Percentiles rank a stretch among this genome's conserved stretches.
Evolutionary conservation across 2,797 vertebrate species (phyloP).

Genomic region (Hipposideros larvatus): DNA sequence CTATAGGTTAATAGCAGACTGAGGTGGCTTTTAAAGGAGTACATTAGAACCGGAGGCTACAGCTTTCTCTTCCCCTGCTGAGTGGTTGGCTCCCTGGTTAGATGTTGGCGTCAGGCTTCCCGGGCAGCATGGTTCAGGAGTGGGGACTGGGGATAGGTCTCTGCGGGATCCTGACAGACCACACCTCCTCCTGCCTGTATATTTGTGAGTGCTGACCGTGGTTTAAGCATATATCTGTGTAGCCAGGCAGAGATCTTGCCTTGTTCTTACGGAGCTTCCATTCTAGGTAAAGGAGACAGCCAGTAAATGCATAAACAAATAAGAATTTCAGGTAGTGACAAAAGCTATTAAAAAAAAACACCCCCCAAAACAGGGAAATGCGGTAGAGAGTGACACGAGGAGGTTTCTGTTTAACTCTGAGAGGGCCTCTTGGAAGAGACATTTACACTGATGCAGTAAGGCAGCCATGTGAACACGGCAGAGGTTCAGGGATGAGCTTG

Average conservation of each 20-base stretch:
- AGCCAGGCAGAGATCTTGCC: neutral
- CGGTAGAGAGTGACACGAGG: neutral
- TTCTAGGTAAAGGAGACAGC: neutral
- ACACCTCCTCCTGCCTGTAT: neutral
- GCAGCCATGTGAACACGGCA: neutral
- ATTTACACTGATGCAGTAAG: accelerated
- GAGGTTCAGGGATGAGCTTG: neutral
- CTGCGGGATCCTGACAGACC: neutral
- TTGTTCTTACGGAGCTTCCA: neutral
- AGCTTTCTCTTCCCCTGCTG: neutral
- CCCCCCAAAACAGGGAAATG: neutral
- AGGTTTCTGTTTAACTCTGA: neutral
- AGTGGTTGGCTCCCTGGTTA: neutral
- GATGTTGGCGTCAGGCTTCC: neutral
- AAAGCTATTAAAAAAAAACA: neutral
- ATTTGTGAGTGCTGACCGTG: neutral
- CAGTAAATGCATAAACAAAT: neutral
- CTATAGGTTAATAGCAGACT: neutral
- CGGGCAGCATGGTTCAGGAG: neutral
- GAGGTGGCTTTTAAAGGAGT: neutral
- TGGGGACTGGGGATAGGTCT: neutral
- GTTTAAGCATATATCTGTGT: neutral
- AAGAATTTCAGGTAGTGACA: neutral
- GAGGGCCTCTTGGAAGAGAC: neutral
- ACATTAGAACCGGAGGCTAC: neutral